These are phyloP conservation scores for Mustelus asterias DNA, from an alignment of 2,113 vertebrate genomes.

Conservation along the genomic window DNA sequence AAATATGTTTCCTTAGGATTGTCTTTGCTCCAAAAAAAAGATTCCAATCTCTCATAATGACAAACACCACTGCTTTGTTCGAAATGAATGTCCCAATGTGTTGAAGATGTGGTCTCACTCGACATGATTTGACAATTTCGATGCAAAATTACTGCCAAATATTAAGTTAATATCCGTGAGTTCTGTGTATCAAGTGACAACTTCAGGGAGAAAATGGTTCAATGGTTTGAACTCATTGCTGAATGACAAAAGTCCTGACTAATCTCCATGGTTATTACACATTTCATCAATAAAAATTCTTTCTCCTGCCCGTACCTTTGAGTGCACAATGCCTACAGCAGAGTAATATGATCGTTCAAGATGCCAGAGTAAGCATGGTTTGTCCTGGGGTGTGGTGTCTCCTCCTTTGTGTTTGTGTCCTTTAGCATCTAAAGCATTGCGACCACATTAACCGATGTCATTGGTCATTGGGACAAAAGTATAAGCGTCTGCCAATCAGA, in stretches of 20 bases:
- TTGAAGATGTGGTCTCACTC: background rate
- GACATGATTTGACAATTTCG: background rate
- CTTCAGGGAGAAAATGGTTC: background rate
- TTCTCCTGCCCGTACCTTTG: background rate
- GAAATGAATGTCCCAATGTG: background rate
- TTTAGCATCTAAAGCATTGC: background rate
- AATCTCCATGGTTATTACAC: background rate
- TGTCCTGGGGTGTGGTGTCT: background rate
- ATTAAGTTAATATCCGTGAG: background rate
- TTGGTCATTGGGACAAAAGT: background rate
- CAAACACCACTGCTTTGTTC: background rate
- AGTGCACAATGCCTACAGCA: background rate
- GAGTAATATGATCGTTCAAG: background rate
- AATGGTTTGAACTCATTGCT: background rate
- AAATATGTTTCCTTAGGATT: background rate
- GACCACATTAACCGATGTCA: background rate
- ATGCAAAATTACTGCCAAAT: background rate
- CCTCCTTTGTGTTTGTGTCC: background rate
- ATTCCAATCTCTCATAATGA: slow-evolving; percentile 1
- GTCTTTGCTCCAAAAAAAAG: background rate
- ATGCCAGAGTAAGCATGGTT: background rate
- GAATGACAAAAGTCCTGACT: background rate
- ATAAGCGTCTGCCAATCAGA: background rate
- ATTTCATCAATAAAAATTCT: background rate
- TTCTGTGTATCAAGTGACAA: background rate